These are phyloP conservation scores for Epinephelus moara DNA, from an alignment of 2,113 vertebrate genomes.

Conservation along the genomic window DNA sequence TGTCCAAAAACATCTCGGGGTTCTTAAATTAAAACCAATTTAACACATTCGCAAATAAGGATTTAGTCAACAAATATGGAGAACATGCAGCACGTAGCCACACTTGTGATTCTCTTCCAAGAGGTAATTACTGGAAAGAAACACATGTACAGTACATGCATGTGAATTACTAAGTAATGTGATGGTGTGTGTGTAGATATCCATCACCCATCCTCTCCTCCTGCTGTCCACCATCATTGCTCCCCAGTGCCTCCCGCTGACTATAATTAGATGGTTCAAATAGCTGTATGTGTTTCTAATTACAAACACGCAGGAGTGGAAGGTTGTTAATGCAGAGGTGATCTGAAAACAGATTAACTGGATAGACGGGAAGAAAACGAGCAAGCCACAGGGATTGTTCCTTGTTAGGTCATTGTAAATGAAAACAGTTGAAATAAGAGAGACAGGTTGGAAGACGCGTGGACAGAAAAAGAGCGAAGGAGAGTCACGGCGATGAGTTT, in stretches of 20 bases:
- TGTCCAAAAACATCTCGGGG: conserved; percentile 21
- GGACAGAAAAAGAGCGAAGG: not conserved
- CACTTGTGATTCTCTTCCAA: not conserved
- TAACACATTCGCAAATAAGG: conserved; percentile 15
- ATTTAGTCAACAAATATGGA: conserved; percentile 12
- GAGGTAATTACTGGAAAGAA: conserved; percentile 11
- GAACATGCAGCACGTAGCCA: not conserved
- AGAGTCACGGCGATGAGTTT: not conserved
- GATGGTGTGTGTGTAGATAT: not conserved
- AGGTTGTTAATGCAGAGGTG: conserved; percentile 11
- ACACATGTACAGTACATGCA: not conserved
- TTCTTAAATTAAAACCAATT: conserved; percentile 22
- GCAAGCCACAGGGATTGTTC: not conserved
- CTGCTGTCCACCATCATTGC: conserved; percentile 24
- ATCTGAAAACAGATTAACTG: conserved; percentile 40
- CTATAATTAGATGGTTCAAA: conserved; percentile 62
- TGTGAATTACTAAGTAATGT: conserved; percentile 23
- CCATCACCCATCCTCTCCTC: conserved; percentile 35
- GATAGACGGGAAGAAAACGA: not conserved
- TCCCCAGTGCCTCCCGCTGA: conserved; percentile 27
- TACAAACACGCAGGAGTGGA: conserved; percentile 22
- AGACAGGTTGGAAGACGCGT: not conserved
- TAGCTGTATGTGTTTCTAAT: conserved; percentile 39
- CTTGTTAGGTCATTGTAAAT: not conserved
- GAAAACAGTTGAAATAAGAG: not conserved